These are phyloP conservation scores for Aepyceros melampus DNA, from an alignment of 2,113 vertebrate species.

Conservation along the genomic window DNA sequence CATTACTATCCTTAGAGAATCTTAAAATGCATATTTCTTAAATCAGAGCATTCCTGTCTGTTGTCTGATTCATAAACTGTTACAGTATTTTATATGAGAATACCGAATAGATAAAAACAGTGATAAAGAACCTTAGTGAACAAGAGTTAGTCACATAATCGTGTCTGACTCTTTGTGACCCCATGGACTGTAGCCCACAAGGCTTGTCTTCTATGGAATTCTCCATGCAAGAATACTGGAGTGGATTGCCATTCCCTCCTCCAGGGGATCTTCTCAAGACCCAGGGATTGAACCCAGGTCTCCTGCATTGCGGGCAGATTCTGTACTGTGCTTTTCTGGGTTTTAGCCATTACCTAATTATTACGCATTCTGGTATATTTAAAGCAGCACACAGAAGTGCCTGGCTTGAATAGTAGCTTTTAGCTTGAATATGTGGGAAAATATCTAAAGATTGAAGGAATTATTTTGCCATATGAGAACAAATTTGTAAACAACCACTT, in stretches of 20 bases:
- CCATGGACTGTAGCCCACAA: not conserved
- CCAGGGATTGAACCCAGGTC: not conserved
- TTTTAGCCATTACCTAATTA: not conserved
- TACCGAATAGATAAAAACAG: not conserved
- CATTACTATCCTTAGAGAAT: not conserved
- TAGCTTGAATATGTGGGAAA: not conserved
- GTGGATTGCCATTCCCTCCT: not conserved
- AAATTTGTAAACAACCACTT: not conserved
- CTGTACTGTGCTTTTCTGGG: not conserved
- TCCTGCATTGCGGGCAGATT: not conserved
- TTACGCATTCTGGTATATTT: not conserved
- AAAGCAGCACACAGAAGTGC: slow-evolving; percentile 35
- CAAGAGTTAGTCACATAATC: not conserved
- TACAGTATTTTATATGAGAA: not conserved
- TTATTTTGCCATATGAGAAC: not conserved
- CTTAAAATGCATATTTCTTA: not conserved
- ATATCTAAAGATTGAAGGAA: not conserved
- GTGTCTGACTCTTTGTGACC: not conserved
- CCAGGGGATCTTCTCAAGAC: not conserved
- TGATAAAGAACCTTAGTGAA: not conserved
- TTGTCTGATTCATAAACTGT: not conserved
- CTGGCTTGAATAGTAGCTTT: not conserved
- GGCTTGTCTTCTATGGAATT: not conserved
- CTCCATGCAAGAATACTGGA: not conserved
- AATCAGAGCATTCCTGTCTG: not conserved